phyloP scores from a whole-genome alignment of 2,797 vertebrate species.

The Liasis olivaceus region DNA sequence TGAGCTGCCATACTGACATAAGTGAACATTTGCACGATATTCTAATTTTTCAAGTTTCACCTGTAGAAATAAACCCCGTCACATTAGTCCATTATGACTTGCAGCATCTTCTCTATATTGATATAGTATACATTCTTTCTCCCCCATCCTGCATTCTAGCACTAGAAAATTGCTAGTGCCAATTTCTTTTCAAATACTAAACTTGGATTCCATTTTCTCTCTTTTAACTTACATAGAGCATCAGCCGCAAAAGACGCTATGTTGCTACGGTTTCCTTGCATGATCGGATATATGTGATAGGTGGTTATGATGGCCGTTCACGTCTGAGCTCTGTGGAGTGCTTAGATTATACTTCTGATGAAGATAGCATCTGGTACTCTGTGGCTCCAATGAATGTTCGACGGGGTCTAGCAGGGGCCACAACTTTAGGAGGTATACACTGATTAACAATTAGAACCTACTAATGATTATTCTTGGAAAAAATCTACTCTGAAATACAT shows the following conservation, averaged over 20 bases:
- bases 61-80: neutral
- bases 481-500: neutral
- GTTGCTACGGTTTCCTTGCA: constrained; percentile 95
- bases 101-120: neutral
- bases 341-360: constrained; percentile 93
- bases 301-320: constrained; percentile 95
- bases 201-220: rapidly evolving
- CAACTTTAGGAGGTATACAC: constrained; percentile 88
- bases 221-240: constrained; percentile 78
- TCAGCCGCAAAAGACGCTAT: constrained; percentile 93
- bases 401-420: constrained; percentile 92
- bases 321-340: constrained; percentile 97
- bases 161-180: neutral
- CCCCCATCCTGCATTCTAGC: neutral
- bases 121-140: neutral
- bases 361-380: constrained; percentile 98
- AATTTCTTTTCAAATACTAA: neutral
- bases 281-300: constrained; percentile 95
- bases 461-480: neutral
- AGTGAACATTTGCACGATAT: no score
- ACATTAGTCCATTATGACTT: neutral
- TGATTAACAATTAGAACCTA: rapidly evolving
- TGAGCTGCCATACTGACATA: no score
- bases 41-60: no score
- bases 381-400: constrained; percentile 98